Percentiles rank a stretch among this genome's conserved stretches.
Evolutionary conservation across 2,113 vertebrate genomes (phyloP).

Genomic region (Heterotilapia buettikoferi): DNA sequence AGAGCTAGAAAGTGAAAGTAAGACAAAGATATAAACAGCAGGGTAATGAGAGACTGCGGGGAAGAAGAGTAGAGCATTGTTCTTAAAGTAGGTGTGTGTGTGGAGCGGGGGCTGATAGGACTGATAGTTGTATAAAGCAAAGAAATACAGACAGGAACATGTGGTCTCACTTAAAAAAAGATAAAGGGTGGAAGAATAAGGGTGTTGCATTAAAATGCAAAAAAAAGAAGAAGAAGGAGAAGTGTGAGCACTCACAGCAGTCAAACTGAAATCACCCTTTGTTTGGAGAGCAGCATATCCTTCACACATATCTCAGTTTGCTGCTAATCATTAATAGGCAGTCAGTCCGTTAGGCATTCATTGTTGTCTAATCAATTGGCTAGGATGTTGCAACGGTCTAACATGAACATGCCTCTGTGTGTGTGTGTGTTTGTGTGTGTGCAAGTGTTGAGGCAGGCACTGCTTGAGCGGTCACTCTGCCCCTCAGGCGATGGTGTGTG

Average conservation of each 20-base stretch:
- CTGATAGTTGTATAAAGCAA: background rate
- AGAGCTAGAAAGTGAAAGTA: background rate
- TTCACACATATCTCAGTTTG: background rate
- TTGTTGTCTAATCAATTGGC: conserved; percentile 57
- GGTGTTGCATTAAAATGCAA: background rate
- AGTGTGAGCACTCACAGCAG: background rate
- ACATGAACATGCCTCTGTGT: conserved; percentile 1
- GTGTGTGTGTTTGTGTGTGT: background rate
- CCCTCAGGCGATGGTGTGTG: conserved; percentile 68
- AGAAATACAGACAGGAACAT: background rate
- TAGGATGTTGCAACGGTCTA: conserved; percentile 30
- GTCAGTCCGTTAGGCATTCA: conserved; percentile 44
- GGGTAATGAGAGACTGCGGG: background rate
- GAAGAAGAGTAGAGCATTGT: background rate
- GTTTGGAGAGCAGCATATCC: conserved; percentile 3
- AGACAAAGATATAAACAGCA: conserved; percentile 8
- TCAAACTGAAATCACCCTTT: conserved; percentile 5
- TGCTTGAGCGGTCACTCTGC: conserved; percentile 73
- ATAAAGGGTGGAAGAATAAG: background rate
- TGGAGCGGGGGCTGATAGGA: background rate
- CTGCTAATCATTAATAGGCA: conserved; percentile 55
- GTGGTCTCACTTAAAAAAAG: background rate
- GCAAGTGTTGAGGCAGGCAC: conserved; percentile 34
- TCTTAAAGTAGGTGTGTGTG: background rate
- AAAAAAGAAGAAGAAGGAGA: background rate